A percentile compares a stretch with the other conserved stretches of the same genome.
Evolutionary conservation across 64 coral and sea anemone species (phyloP).

Genomic region (Dendronephthya gigantea): DNA sequence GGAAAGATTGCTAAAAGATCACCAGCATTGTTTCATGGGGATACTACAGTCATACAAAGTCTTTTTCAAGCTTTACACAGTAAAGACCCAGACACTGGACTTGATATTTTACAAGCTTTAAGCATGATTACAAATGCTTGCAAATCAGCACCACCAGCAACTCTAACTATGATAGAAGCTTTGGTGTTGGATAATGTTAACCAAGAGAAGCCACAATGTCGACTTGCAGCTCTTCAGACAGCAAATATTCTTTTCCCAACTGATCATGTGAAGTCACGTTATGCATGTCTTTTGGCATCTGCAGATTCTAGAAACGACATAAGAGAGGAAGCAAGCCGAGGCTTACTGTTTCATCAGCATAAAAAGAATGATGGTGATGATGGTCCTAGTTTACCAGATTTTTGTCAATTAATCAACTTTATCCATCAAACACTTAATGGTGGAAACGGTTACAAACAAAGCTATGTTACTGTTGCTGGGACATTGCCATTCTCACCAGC

Average conservation of each 20-base stretch:
- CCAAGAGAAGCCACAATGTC: conserved; percentile 54
- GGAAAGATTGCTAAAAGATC: conserved; percentile 79
- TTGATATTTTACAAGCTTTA: conserved; percentile 76
- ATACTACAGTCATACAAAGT: conserved; percentile 74
- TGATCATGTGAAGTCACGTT: conserved; percentile 69
- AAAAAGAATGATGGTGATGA: not conserved
- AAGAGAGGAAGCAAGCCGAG: conserved; percentile 71
- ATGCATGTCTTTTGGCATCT: conserved; percentile 74
- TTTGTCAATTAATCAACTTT: not conserved
- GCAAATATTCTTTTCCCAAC: conserved; percentile 76
- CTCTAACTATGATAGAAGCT: conserved; percentile 58
- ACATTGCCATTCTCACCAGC: not conserved
- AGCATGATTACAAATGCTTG: conserved; percentile 89
- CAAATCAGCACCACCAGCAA: conserved; percentile 48
- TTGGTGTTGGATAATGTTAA: conserved; percentile 80
- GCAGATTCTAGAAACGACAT: conserved; percentile 95
- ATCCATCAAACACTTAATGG: not conserved
- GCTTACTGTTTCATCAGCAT: conserved; percentile 20
- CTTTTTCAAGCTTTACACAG: conserved; percentile 65
- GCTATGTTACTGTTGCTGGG: conserved; percentile 7
- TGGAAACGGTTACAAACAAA: not conserved
- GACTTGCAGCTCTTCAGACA: conserved; percentile 88
- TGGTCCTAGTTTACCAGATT: not conserved
- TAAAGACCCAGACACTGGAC: conserved; percentile 64
- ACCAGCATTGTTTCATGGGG: conserved; percentile 54